Evolutionary conservation across 2,113 vertebrate genomes (phyloP), one percentile per base, ranked within the genome.

Genomic region (human): DNA sequence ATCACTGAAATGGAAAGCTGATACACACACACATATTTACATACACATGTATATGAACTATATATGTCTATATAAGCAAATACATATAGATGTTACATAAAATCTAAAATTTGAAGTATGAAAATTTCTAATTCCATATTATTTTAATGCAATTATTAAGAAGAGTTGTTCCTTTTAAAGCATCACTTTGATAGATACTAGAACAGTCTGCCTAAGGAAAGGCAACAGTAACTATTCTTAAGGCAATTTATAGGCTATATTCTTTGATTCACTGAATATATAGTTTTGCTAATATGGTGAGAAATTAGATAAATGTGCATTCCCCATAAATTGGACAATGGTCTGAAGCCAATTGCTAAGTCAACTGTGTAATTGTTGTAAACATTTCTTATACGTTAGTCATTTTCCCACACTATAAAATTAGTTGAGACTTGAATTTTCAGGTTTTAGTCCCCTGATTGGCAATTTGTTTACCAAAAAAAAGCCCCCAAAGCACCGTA

Each of bases 311-410:
- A 93, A 92, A 78, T 82, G 30, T 45, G 70, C 81, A 13, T 86
- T 97, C 92, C 45, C n/a, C 93, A 64, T 81, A 92, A 80, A 84
- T 30, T 40, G 48, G 38, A 61, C 76, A 14, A 57, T 81, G 92
- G 32, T 96, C 76, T 97, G 83, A 92, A 97, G 90, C 22, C 78
- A 94, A 85, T 92, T 88, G 61, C 43, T 83, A 79, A 95, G 72
- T 73, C 83, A 97, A 96, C 27, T 35, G 22, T 88, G 18, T 91
- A 79, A 96, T 78, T 89, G 9, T 93, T 84, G 23, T n/a, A 92
- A 97, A 83, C 5, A 93, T 83, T 96, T 92, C 79, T 87, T 80
- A 81, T 50, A 95, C 88, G 35, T 94, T 66, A 50, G 25, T 90
- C 83, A 92, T 95, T 97, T 79, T 97, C 89, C 43, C 55, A 91